Conservation (phyloP, 2,113 vertebrate genomes). For the Ramphastos sulfuratus region DNA sequence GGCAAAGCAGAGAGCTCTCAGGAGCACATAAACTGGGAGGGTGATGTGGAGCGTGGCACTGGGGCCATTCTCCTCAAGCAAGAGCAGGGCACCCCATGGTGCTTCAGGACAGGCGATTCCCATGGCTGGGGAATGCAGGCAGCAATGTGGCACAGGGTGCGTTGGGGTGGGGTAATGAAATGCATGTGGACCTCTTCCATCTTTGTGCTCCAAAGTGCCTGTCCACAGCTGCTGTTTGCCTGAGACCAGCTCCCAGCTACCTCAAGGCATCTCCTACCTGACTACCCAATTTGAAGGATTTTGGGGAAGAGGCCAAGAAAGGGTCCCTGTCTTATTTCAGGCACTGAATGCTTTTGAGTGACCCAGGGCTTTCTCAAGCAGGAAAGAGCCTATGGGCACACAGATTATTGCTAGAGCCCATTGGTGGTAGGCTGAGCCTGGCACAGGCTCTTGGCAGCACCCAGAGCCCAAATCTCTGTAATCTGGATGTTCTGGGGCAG, state of each 20-base stretch:
- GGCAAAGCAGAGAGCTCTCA: background rate
- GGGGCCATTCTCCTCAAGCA: rapidly evolving
- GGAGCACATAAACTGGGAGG: background rate
- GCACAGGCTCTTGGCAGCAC: rapidly evolving
- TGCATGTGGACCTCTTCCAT: background rate
- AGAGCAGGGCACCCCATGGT: background rate
- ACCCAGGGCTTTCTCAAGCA: background rate
- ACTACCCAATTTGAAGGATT: background rate
- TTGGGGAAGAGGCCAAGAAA: background rate
- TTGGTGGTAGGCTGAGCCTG: rapidly evolving
- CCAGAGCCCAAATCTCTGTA: rapidly evolving
- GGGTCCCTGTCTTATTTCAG: background rate
- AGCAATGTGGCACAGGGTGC: background rate
- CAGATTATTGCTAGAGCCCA: background rate
- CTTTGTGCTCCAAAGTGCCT: background rate
- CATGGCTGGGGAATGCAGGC: background rate
- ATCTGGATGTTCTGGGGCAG: background rate
- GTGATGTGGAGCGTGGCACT: rapidly evolving
- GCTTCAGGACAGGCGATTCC: background rate
- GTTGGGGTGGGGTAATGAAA: background rate
- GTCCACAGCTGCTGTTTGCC: background rate
- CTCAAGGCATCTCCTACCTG: background rate
- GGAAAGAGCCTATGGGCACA: background rate
- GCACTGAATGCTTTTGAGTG: background rate
- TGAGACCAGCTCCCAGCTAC: rapidly evolving